phyloP scores from a whole-genome alignment of 2,797 vertebrate genomes.

The Natrix natrix region DNA sequence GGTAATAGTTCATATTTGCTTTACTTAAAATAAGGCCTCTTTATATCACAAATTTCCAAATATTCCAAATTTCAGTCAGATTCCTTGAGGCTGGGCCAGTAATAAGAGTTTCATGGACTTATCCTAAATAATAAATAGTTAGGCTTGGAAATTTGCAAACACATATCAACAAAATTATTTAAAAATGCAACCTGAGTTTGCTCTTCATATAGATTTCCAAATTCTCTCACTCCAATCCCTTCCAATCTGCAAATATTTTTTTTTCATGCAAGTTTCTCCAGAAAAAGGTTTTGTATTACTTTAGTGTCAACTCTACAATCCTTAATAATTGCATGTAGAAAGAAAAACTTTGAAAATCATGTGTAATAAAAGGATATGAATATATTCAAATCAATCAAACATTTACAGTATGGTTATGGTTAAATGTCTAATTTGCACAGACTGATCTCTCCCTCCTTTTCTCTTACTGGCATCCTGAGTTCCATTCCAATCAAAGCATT shows the following conservation, averaged over 20 bases:
- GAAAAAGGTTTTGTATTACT: background rate
- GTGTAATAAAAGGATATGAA: background rate
- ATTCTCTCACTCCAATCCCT: background rate
- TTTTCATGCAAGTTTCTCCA: background rate
- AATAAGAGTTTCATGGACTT: background rate
- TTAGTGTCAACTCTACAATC: background rate
- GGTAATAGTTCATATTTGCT: background rate
- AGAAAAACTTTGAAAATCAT: background rate
- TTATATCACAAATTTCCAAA: background rate
- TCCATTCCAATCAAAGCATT: background rate
- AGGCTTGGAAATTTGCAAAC: background rate
- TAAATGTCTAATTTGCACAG: background rate
- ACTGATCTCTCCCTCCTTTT: background rate
- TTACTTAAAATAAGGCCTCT: background rate
- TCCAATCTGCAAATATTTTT: background rate
- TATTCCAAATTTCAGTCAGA: background rate
- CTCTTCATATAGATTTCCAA: background rate
- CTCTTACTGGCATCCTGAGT: background rate
- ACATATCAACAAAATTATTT: background rate
- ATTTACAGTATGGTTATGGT: background rate
- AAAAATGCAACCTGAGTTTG: background rate
- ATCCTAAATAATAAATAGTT: background rate
- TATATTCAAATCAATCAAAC: background rate
- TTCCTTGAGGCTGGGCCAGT: background rate
- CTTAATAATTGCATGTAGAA: background rate